phyloP scores from a whole-genome alignment of 1,140 invertebrate species.

The Hylyphantes graminicola region DNA sequence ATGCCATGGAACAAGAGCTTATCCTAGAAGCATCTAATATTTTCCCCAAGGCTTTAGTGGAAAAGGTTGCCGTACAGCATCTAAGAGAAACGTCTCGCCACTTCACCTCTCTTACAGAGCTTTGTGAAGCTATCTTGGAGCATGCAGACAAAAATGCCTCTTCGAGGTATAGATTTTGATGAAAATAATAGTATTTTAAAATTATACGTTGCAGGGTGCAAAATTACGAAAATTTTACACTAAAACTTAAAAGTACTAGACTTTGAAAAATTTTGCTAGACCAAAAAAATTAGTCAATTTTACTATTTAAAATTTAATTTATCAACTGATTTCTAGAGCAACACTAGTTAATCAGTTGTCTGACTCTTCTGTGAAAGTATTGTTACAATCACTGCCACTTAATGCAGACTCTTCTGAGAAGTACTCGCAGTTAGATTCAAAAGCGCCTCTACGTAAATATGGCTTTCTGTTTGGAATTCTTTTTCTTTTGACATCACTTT shows the following conservation, averaged over 20 bases:
- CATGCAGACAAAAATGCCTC: neutral
- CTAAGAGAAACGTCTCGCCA: neutral
- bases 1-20: neutral
- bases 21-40: conserved; percentile 24
- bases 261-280: neutral
- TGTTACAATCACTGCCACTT: too few relatives aligned
- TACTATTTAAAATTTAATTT: neutral
- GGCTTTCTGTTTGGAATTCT: too few relatives aligned
- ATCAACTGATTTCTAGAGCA: neutral
- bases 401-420: too few relatives aligned
- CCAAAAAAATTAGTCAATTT: neutral
- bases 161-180: neutral
- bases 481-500: too few relatives aligned
- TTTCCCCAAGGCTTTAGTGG: conserved; percentile 21
- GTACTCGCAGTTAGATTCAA: too few relatives aligned
- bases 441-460: too few relatives aligned
- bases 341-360: too few relatives aligned
- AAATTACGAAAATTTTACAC: neutral
- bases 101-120: conserved; percentile 25
- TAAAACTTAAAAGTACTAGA: neutral
- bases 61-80: conserved; percentile 1
- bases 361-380: too few relatives aligned
- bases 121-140: conserved; percentile 27
- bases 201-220: neutral
- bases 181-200: neutral